Base-by-base conservation (phyloP, 2,113 vertebrate species). In the Plecotus auritus region DNA sequence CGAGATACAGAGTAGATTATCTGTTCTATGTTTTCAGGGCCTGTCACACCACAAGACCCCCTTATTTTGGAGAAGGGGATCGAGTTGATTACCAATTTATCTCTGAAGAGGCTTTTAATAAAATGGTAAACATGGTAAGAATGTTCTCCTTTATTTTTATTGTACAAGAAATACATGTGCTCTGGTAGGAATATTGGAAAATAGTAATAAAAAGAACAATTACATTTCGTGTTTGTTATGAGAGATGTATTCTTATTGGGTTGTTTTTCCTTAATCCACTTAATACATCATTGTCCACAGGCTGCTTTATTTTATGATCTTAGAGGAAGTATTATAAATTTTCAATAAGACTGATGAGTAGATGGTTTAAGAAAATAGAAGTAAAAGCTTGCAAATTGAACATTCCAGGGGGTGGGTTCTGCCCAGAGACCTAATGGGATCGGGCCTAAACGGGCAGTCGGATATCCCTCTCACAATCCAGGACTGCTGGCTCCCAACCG, bases 61-160 rank as follows among this genome's bases (percentile, higher is more conserved):
- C 99, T 51, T 99, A 99, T 93, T 98, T 98, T 86, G 99, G 99
- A 78, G 99, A 99, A 97, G 98, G 99, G 80, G 98, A 99, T 92
- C 98, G 98, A 64, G 97, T 98, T 0, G 99, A 99, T 97, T 99
- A 99, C 97, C 98, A 99, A 96, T 99, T 99, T 91, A 49, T 99
- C 96, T 99, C 98, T 12, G 97, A 98, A 89, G 99, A 99, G 92
- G 98, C 96, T 7, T 99, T 99, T 98, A 98, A 99, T 69, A 94
- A 98, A 95, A 98, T 99, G 99, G 97, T 99, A 93, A 93, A 82
- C 66, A 98, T 95, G 97, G 99, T 99, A 96, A 98, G 98, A 96
- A 90, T 23, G 20, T 20, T 81, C 9, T 35, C 42, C 64, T 89
- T 67, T 80, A 5, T 82, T 87, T 85, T 40, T 42, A 14, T 37